Percentiles rank a stretch among this genome's conserved stretches.
Conservation (phyloP, 2,888 invertebrate species). For the Pyrocoelia pectoralis region DNA sequence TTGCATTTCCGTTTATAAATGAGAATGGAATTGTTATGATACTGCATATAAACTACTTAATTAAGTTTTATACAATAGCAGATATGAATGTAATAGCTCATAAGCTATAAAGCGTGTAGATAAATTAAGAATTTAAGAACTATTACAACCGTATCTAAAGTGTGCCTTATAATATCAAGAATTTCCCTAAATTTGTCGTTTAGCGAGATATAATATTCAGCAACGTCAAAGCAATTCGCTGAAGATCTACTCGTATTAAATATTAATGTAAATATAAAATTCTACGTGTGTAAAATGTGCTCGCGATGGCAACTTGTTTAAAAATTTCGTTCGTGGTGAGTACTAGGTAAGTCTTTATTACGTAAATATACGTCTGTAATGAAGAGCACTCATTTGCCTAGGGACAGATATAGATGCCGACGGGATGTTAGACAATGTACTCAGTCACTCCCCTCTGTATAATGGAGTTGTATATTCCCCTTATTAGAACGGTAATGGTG, state of each 20-base stretch:
- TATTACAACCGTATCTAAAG: slow-evolving; percentile 13
- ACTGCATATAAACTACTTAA: background rate
- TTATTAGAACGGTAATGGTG: slow-evolving; percentile 57
- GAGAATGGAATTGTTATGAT: background rate
- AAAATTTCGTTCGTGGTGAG: background rate
- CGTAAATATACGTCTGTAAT: slow-evolving; percentile 40
- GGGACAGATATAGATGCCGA: slow-evolving; percentile 49
- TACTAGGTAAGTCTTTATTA: background rate
- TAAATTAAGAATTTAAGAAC: background rate
- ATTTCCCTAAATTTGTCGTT: slow-evolving; percentile 22
- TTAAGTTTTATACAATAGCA: background rate
- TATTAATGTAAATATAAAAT: no score
- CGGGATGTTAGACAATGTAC: slow-evolving; percentile 50
- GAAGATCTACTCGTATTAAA: no score
- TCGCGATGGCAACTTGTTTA: background rate
- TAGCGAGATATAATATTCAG: background rate
- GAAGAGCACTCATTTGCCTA: slow-evolving; percentile 49
- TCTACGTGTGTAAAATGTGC: no score
- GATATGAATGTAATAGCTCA: background rate
- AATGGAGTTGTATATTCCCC: slow-evolving; percentile 53
- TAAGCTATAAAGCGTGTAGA: background rate
- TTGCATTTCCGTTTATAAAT: background rate
- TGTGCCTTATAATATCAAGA: slow-evolving; percentile 17
- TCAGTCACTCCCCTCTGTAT: slow-evolving; percentile 48
- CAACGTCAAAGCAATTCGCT: background rate